Conservation (phyloP, 2,888 invertebrate species). For the Standfussiana lucernea region DNA sequence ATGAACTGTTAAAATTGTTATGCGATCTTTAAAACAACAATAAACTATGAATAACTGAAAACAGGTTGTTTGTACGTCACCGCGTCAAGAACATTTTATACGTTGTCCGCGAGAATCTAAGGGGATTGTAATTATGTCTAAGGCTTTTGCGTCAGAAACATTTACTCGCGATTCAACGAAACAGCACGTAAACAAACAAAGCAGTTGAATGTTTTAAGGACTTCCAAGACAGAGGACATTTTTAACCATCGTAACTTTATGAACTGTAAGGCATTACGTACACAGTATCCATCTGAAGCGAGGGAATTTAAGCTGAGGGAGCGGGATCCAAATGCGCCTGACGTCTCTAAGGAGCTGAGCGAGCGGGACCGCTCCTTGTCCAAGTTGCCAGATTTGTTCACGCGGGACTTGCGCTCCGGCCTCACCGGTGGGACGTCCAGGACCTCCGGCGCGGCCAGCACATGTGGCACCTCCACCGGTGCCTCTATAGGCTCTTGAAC, state of each 20-base stretch:
- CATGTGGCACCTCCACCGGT: conserved; percentile 51
- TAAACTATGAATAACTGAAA: conserved; percentile 4
- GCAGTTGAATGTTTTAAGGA: neutral
- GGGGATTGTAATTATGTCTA: neutral
- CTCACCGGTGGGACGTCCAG: conserved; percentile 77
- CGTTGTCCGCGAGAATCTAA: neutral
- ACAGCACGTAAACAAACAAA: conserved; percentile 29
- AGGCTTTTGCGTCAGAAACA: neutral
- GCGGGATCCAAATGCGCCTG: conserved; percentile 85
- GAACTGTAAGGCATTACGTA: conserved; percentile 87
- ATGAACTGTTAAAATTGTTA: conserved; percentile 9
- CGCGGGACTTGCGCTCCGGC: conserved; percentile 83
- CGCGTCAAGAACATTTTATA: neutral
- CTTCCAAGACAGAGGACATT: neutral
- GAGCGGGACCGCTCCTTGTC: conserved; percentile 87
- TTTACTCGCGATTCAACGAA: neutral
- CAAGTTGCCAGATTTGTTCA: conserved; percentile 75
- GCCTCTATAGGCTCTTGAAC: conserved; percentile 72
- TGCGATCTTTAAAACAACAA: conserved; percentile 16
- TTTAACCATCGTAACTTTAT: neutral
- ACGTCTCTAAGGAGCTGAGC: conserved; percentile 81
- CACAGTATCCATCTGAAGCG: conserved; percentile 96
- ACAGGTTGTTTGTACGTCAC: conserved; percentile 17
- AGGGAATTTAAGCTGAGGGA: conserved; percentile 93
- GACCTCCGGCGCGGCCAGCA: conserved; percentile 53